Evolutionary conservation across 2,797 vertebrate species (phyloP).

Genomic region (Buceros bicornis): DNA sequence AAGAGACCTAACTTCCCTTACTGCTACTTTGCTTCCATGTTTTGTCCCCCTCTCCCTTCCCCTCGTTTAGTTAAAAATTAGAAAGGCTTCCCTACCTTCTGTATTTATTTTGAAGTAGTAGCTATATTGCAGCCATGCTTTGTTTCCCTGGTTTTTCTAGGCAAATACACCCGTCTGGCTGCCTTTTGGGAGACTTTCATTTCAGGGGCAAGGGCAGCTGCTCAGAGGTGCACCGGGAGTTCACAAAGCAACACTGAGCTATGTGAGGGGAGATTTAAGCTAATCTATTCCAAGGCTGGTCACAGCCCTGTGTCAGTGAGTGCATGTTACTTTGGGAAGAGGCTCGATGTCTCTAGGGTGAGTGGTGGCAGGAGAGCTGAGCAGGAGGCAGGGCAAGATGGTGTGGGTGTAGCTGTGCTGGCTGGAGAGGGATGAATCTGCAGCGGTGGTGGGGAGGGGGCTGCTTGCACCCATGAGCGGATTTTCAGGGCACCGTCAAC

Average conservation of each 20-base stretch:
- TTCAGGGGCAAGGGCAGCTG: neutral
- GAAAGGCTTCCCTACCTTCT: neutral
- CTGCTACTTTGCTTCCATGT: neutral
- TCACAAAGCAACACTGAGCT: neutral
- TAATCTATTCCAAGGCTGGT: neutral
- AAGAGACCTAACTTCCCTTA: neutral
- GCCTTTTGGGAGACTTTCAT: neutral
- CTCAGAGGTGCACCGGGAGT: neutral
- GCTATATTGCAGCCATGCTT: neutral
- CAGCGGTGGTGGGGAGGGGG: neutral
- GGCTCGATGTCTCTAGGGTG: neutral
- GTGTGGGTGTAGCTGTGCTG: neutral
- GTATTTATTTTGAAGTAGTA: neutral
- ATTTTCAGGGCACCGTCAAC: neutral
- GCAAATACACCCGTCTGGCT: neutral
- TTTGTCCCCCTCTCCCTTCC: neutral
- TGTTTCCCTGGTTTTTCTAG: neutral
- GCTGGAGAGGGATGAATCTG: neutral
- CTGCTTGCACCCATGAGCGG: fast-evolving
- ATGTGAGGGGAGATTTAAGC: neutral
- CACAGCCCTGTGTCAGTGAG: fast-evolving
- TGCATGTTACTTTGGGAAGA: neutral
- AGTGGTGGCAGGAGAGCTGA: neutral
- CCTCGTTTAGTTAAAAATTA: neutral
- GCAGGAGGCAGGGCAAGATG: neutral